A percentile compares a stretch with the other conserved stretches of the same genome.
Conservation (phyloP, 2,888 invertebrate species). For the Drosophila mimica region DNA sequence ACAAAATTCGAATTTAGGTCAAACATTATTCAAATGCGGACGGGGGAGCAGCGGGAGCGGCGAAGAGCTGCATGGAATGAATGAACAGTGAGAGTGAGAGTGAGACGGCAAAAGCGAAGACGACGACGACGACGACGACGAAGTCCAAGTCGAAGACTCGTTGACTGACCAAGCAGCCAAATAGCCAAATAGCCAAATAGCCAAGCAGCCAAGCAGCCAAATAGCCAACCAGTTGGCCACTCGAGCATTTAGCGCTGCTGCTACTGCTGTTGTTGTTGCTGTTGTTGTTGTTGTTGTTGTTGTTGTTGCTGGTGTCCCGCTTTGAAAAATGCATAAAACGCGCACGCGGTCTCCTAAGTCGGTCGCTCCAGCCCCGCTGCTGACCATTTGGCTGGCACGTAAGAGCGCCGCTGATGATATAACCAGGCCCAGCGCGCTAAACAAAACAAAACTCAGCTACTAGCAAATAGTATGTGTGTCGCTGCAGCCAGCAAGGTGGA, state of each 20-base stretch:
- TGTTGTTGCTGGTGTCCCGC: conserved; percentile 54
- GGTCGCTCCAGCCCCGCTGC: conserved; percentile 73
- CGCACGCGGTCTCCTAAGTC: conserved; percentile 73
- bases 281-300: conserved; percentile 23
- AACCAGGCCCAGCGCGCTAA: conserved; percentile 73
- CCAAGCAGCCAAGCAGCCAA: conserved; percentile 45
- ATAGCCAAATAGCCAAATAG: conserved; percentile 3
- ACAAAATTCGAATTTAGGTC: conserved; percentile 74
- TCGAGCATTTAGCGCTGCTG: conserved; percentile 68
- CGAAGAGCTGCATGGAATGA: conserved; percentile 49
- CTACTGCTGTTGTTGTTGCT: conserved; percentile 15
- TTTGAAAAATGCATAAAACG: conserved; percentile 78
- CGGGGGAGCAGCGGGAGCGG: conserved; percentile 7
- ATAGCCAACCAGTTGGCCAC: conserved; percentile 67
- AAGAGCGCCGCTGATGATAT: conserved; percentile 74
- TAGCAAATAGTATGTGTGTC: conserved; percentile 72
- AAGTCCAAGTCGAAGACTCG: conserved; percentile 39
- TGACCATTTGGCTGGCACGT: conserved; percentile 79
- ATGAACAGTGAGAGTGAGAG: conserved; percentile 77
- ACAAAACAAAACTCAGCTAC: conserved; percentile 77
- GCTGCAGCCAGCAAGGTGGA: conserved; percentile 2
- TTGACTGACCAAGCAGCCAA: conserved; percentile 55
- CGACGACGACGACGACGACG: conserved; percentile 12
- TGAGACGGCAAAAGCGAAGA: conserved; percentile 55
- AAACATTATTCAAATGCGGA: conserved; percentile 75